A percentile compares a stretch with the other conserved stretches of the same genome.
Evolutionary conservation across 1,140 invertebrate genomes (phyloP).

Genomic region (Drosophila nigrodunni): DNA sequence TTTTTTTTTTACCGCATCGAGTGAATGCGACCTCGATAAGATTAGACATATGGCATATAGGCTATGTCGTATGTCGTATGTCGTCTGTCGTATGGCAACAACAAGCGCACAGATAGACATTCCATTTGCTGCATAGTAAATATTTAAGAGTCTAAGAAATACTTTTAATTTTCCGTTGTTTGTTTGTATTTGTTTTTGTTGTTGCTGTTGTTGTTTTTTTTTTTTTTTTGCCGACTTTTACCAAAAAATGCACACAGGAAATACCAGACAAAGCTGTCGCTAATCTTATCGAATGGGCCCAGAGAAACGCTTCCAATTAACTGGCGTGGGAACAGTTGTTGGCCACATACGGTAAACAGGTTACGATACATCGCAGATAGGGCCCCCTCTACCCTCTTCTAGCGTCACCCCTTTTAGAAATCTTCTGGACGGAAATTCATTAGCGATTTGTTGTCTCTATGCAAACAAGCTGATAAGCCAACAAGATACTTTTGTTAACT

Average conservation of each 20-base stretch:
- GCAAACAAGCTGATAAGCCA: constrained; percentile 55
- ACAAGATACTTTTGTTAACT: constrained; percentile 18
- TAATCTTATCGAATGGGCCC: constrained; percentile 72
- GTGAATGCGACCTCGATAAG: constrained; percentile 74
- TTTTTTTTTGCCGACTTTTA: constrained; percentile 48
- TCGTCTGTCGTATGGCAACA: constrained; percentile 42
- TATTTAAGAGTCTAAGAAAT: constrained; percentile 55
- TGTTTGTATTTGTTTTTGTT: neutral
- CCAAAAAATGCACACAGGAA: constrained; percentile 76
- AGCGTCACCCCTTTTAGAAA: neutral
- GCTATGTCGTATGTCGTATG: constrained; percentile 23
- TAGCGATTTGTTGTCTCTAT: constrained; percentile 54
- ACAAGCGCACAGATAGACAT: constrained; percentile 45
- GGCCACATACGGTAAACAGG: constrained; percentile 43
- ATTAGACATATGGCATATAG: constrained; percentile 72
- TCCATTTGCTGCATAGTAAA: constrained; percentile 67
- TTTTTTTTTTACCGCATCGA: constrained; percentile 59
- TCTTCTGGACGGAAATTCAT: constrained; percentile 63
- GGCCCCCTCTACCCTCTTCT: constrained; percentile 1
- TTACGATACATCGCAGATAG: constrained; percentile 58
- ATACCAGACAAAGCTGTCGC: constrained; percentile 59
- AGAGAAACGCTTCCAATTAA: constrained; percentile 57
- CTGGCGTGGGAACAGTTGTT: constrained; percentile 71
- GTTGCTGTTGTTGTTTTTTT: constrained; percentile 14
- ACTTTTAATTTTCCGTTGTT: constrained; percentile 10